Percentiles rank a stretch among this genome's conserved stretches.
These are phyloP conservation scores for Sebastolobus altivelis DNA, from an alignment of 2,797 vertebrate genomes.

Conservation along the genomic window DNA sequence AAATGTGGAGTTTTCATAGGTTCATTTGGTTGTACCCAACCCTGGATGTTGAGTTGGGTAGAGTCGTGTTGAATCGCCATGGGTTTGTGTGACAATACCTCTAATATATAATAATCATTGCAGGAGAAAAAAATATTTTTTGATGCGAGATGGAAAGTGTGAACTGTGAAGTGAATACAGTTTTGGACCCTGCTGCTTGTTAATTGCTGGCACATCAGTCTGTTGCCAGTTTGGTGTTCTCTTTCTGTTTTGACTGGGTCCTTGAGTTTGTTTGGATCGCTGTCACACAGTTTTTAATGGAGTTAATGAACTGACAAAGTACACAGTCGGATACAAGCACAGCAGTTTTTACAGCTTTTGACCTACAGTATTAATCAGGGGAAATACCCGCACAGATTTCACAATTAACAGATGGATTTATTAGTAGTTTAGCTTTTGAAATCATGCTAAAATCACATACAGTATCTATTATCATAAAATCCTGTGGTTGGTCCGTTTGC, in stretches of 20 bases:
- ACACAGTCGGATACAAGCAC: background rate
- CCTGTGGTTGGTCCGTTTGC: no score
- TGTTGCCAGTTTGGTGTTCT: background rate
- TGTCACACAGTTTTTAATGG: no score
- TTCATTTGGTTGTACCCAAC: no score
- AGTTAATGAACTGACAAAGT: no score
- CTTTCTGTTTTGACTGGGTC: background rate
- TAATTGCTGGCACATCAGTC: constrained; percentile 10
- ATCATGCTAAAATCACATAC: no score
- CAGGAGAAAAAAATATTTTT: no score
- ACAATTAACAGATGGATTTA: no score
- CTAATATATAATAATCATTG: background rate
- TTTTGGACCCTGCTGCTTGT: background rate
- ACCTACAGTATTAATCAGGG: no score
- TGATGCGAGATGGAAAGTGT: background rate
- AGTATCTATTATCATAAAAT: no score
- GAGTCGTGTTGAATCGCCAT: background rate
- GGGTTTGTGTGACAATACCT: background rate
- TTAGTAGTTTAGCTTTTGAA: no score
- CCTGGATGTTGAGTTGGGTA: background rate
- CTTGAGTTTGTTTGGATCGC: constrained; percentile 6
- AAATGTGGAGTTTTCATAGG: background rate
- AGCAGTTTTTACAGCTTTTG: no score
- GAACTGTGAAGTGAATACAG: background rate
- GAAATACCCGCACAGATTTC: no score